Evolutionary conservation across 2,113 vertebrate species (phyloP).

Genomic region (Epinephelus moara): DNA sequence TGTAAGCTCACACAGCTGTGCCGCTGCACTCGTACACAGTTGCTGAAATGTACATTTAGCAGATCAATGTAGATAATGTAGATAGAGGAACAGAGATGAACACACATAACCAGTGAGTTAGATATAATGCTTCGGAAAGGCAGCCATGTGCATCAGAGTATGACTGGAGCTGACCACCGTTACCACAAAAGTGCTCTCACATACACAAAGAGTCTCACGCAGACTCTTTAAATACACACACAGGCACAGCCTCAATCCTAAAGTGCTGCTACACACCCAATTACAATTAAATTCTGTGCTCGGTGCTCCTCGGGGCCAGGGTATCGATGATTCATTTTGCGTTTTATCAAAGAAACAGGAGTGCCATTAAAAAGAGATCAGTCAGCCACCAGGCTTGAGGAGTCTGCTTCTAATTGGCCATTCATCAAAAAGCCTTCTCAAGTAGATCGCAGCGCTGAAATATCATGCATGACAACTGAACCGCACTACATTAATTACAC

Average conservation of each 20-base stretch:
- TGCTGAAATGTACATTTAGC: neutral
- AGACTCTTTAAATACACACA: conserved; percentile 5
- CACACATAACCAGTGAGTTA: conserved; percentile 32
- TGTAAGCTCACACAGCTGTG: conserved; percentile 37
- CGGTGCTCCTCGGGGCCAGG: conserved; percentile 59
- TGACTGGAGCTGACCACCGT: conserved; percentile 37
- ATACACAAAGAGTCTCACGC: neutral
- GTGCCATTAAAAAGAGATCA: conserved; percentile 86
- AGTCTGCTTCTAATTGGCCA: conserved; percentile 84
- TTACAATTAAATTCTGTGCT: conserved; percentile 75
- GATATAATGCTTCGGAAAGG: conserved; percentile 10
- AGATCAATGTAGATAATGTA: conserved; percentile 39
- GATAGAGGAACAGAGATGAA: conserved; percentile 25
- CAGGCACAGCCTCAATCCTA: conserved; percentile 35
- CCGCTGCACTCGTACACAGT: neutral
- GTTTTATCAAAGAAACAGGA: conserved; percentile 87
- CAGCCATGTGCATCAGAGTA: conserved; percentile 53
- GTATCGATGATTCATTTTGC: conserved; percentile 86
- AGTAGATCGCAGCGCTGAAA: conserved; percentile 78
- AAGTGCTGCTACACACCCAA: conserved; percentile 63
- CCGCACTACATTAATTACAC: conserved; percentile 79
- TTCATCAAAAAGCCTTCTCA: conserved; percentile 85
- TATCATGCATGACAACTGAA: conserved; percentile 81
- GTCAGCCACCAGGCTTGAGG: conserved; percentile 82
- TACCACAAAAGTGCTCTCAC: conserved; percentile 27